Evolutionary conservation across 2,797 vertebrate genomes (phyloP).

Genomic region (Percopsis omiscomaycus): DNA sequence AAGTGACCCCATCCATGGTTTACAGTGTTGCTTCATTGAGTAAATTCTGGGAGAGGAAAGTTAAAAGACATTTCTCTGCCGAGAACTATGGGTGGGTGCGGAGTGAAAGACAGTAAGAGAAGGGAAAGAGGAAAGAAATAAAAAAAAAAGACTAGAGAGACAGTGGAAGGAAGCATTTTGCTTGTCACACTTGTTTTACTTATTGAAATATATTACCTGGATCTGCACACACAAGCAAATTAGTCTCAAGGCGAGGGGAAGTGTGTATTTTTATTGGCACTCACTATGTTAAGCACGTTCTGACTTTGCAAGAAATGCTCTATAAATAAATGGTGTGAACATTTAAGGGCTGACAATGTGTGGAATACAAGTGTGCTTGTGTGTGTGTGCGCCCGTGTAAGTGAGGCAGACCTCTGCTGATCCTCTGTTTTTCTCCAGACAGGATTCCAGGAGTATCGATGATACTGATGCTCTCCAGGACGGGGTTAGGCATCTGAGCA

Average conservation of each 20-base stretch:
- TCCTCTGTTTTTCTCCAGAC: conserved; percentile 83
- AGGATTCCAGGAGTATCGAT: conserved; percentile 93
- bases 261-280: too few relatives aligned
- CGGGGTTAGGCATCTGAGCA: conserved; percentile 89
- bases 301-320: too few relatives aligned
- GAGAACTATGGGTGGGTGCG: too few relatives aligned
- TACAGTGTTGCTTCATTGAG: too few relatives aligned
- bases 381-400: conserved; percentile 4
- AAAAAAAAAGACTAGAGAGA: neutral
- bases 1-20: too few relatives aligned
- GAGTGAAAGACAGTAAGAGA: neutral
- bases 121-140: neutral
- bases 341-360: neutral
- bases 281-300: too few relatives aligned
- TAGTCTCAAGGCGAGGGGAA: too few relatives aligned
- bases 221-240: too few relatives aligned
- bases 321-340: too few relatives aligned
- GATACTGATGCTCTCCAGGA: conserved; percentile 94
- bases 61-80: neutral
- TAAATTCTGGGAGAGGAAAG: neutral
- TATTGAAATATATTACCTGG: too few relatives aligned
- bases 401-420: conserved; percentile 78
- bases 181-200: too few relatives aligned
- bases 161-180: neutral
- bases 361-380: neutral